Evolutionary conservation across 2,888 invertebrate species (phyloP), one percentile per base, ranked within the genome.

Genomic region (Acleris sparsana): DNA sequence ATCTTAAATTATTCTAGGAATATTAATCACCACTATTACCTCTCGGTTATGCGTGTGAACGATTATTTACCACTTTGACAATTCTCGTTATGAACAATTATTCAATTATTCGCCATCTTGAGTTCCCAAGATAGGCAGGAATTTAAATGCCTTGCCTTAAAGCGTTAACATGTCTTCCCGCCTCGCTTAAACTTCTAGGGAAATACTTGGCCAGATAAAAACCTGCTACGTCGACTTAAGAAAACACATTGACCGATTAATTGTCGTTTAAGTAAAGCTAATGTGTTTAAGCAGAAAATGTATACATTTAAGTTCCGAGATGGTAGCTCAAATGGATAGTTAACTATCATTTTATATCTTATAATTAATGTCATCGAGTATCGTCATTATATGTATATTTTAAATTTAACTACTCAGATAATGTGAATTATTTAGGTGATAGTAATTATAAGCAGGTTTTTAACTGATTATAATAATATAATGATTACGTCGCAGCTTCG

Each of bases 231-330:
- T 67, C 57, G 57, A 53, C 52, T 62, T 56, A 48, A 67, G 63
- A 69, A 63, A 65, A 70, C 59, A 52, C 55, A 63, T 63, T 63
- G 67, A 17, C 59, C 44, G 62, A 59, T 51, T 69, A 70, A 72
- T 68, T 68, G 63, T 56, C 62, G 29, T 52, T 53, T 67, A 63
- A 65, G 48, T 59, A 48, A 57, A 49, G 56, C 57, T 62, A 62
- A 66, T 62, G 52, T 66, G 56, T 57, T 56, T 48, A 52, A 61
- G 62, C 52, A 17, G 51, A 57, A 65, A 61, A 61, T 65, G 22
- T 44, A 29, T 53, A 25, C 16, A 43, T 25, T 57, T 46, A 57
- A 46, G n/a, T n/a, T 9, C 39, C 11, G 4, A 39, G 39, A 39
- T 39, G 39, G 39, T 39, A 13, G 13, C 39, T 39, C 39, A 39